A percentile compares a stretch with the other conserved stretches of the same genome.
These are phyloP conservation scores for Silvanus unidentatus DNA, from an alignment of 2,888 invertebrate species.

Conservation along the genomic window DNA sequence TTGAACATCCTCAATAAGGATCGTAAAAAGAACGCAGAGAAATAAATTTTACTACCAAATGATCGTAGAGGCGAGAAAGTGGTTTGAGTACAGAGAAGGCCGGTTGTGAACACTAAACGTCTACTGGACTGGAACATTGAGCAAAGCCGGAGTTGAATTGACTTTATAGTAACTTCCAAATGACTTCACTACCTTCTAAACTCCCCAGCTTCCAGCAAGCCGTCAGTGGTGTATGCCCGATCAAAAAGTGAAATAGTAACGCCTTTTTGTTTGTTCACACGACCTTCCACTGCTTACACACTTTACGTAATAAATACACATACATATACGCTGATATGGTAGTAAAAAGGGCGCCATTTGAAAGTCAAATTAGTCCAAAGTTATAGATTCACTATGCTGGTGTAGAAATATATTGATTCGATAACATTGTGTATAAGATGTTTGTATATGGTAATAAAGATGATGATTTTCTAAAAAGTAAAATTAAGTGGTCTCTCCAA, in stretches of 20 bases:
- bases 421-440: too few species aligned
- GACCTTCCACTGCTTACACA: slow-evolving; percentile 16
- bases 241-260: slow-evolving; percentile 25
- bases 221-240: slow-evolving; percentile 15
- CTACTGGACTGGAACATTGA: slow-evolving; percentile 29
- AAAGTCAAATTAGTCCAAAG: slow-evolving; percentile 3
- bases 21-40: slow-evolving; percentile 18
- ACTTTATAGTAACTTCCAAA: slow-evolving; percentile 29
- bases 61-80: slow-evolving; percentile 24
- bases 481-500: too few species aligned
- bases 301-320: not conserved
- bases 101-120: slow-evolving; percentile 21
- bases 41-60: slow-evolving; percentile 31
- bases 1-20: slow-evolving; percentile 16
- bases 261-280: slow-evolving; percentile 24
- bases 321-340: too few species aligned
- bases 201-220: slow-evolving; percentile 13
- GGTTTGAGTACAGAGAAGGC: slow-evolving; percentile 17
- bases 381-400: too few species aligned
- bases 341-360: not conserved
- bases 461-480: too few species aligned
- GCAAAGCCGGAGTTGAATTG: slow-evolving; percentile 24
- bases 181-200: slow-evolving; percentile 25
- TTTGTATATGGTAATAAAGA: too few species aligned
- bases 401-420: too few species aligned